Conservation (phyloP, 2,888 invertebrate species). For the Bhutanitis thaidina region DNA sequence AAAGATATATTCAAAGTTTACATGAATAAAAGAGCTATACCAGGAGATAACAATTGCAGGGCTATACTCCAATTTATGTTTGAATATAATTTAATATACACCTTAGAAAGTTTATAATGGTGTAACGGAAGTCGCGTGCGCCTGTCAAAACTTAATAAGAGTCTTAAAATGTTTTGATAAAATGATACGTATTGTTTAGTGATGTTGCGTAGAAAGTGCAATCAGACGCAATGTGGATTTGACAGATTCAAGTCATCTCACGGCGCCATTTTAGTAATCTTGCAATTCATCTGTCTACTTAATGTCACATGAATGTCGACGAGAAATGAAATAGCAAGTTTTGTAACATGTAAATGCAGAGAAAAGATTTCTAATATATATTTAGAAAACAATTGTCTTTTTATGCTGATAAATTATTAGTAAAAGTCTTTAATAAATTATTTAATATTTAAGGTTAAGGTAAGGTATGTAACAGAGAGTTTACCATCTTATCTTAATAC, state of each 20-base stretch:
- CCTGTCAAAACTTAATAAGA: not conserved
- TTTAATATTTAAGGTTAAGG: too few species aligned
- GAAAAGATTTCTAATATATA: not conserved
- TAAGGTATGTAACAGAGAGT: too few species aligned
- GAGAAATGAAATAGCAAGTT: slow-evolving; percentile 25
- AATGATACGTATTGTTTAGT: not conserved
- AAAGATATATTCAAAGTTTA: too few species aligned
- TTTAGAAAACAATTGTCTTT: not conserved
- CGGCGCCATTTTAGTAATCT: slow-evolving; percentile 43
- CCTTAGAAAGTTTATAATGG: not conserved
- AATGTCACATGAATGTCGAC: slow-evolving; percentile 43
- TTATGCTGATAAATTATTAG: too few species aligned
- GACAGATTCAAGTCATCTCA: slow-evolving; percentile 43
- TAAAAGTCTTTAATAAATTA: too few species aligned
- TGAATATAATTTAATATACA: not conserved
- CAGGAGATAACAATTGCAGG: too few species aligned
- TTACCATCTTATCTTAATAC: too few species aligned
- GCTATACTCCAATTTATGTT: too few species aligned
- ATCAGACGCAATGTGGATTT: slow-evolving; percentile 50
- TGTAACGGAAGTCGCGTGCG: not conserved
- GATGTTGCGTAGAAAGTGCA: slow-evolving; percentile 42
- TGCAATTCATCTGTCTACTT: slow-evolving; percentile 51
- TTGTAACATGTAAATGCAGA: not conserved
- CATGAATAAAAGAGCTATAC: too few species aligned
- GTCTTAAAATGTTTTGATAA: not conserved